phyloP scores from a whole-genome alignment of 2,113 vertebrate genomes.

The Geococcyx californianus region DNA sequence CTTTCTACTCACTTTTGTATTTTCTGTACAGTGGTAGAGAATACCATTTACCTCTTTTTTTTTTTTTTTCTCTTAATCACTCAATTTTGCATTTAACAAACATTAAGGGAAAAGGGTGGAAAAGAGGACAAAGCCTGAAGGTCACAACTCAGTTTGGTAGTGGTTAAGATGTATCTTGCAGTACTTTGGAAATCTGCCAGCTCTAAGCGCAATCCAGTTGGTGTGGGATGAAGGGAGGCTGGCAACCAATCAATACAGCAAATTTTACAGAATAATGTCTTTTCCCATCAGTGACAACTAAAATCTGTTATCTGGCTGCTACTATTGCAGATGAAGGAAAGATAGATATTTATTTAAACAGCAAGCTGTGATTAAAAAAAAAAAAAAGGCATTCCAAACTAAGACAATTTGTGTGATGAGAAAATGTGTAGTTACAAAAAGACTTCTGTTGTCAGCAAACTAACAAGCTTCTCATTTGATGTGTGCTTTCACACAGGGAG shows the following conservation, averaged over 20 bases:
- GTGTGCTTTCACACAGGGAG: background rate
- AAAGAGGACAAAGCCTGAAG: slow-evolving; percentile 55
- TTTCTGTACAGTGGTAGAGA: background rate
- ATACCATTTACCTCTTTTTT: slow-evolving; percentile 2
- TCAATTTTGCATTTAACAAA: slow-evolving; percentile 30
- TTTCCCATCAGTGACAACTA: slow-evolving; percentile 65
- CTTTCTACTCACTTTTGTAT: slow-evolving; percentile 22
- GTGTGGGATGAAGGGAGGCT: slow-evolving; percentile 65
- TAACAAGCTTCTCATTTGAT: background rate
- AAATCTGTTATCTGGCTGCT: slow-evolving; percentile 70
- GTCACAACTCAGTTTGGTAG: slow-evolving; percentile 22
- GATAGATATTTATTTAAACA: slow-evolving; percentile 58
- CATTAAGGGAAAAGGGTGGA: background rate
- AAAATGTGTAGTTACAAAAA: background rate
- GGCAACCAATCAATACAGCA: slow-evolving; percentile 67
- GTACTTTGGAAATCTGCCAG: slow-evolving; percentile 69
- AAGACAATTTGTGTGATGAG: background rate
- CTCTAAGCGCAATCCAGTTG: slow-evolving; percentile 72
- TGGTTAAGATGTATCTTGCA: slow-evolving; percentile 39
- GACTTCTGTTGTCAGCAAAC: background rate
- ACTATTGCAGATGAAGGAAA: slow-evolving; percentile 38
- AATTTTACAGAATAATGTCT: slow-evolving; percentile 69
- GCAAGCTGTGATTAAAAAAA: slow-evolving; percentile 4
- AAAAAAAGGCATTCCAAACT: no score
- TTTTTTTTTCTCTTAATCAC: slow-evolving; percentile 29